These are phyloP conservation scores for Clusia tigrina DNA, from an alignment of 2,888 invertebrate genomes.

Conservation along the genomic window DNA sequence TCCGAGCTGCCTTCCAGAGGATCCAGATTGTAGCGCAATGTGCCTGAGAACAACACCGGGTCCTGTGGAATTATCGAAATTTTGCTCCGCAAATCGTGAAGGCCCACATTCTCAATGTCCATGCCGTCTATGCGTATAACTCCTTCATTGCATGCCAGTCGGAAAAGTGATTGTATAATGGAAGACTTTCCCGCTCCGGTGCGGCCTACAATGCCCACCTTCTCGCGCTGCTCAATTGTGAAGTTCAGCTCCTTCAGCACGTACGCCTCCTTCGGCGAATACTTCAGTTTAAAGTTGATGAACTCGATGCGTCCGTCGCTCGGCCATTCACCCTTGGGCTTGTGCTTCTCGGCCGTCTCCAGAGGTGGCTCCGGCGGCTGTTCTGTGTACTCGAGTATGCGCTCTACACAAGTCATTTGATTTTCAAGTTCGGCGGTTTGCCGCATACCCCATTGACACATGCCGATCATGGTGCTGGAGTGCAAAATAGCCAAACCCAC, in stretches of 20 bases:
- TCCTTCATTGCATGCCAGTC: slow-evolving; percentile 81
- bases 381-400: slow-evolving; percentile 81
- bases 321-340: slow-evolving; percentile 73
- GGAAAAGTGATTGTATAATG: slow-evolving; percentile 82
- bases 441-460: slow-evolving; percentile 85
- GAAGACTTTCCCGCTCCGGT: slow-evolving; percentile 91
- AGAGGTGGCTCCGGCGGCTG: slow-evolving; percentile 71
- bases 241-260: slow-evolving; percentile 80
- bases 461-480: slow-evolving; percentile 74
- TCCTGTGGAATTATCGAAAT: slow-evolving; percentile 95
- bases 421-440: slow-evolving; percentile 86
- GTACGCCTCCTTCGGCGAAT: slow-evolving; percentile 72
- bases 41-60: slow-evolving; percentile 84
- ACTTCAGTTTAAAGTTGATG: slow-evolving; percentile 73
- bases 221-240: slow-evolving; percentile 64
- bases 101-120: slow-evolving; percentile 74
- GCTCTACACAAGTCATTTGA: slow-evolving; percentile 84
- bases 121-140: slow-evolving; percentile 78
- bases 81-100: slow-evolving; percentile 79
- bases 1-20: slow-evolving; percentile 80
- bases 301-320: slow-evolving; percentile 73
- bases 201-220: slow-evolving; percentile 86
- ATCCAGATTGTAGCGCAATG: slow-evolving; percentile 85
- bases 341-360: slow-evolving; percentile 63
- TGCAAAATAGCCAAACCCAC: slow-evolving; percentile 78